phyloP scores from a whole-genome alignment of 2,113 vertebrate species.

The Poeciliopsis retropinna region DNA sequence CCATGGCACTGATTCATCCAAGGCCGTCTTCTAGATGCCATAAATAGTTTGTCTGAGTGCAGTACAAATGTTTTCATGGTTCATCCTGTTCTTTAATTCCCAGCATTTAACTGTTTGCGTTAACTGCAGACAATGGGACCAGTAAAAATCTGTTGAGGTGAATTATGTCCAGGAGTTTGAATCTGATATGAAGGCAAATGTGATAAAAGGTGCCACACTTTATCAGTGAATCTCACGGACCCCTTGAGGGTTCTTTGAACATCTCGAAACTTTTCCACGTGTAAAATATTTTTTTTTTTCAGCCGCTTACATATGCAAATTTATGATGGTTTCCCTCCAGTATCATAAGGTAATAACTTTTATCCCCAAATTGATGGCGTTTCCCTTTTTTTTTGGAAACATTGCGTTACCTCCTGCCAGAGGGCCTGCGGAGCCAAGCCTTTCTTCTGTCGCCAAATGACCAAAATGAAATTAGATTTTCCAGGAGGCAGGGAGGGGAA shows the following conservation, averaged over 20 bases:
- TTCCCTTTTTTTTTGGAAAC: slow-evolving; percentile 48
- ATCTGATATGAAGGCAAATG: neutral
- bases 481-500: slow-evolving; percentile 24
- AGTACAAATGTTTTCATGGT: neutral
- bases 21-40: neutral
- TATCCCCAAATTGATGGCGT: slow-evolving; percentile 35
- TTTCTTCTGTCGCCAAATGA: slow-evolving; percentile 59
- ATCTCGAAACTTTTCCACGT: slow-evolving; percentile 1
- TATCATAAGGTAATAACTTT: slow-evolving; percentile 41
- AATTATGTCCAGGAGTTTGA: neutral
- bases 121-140: neutral
- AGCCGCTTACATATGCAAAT: slow-evolving; percentile 10
- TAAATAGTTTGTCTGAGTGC: neutral
- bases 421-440: slow-evolving; percentile 40
- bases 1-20: neutral
- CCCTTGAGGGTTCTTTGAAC: neutral
- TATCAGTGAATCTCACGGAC: neutral
- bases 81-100: neutral
- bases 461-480: slow-evolving; percentile 58
- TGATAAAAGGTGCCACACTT: neutral
- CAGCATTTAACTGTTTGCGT: neutral
- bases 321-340: slow-evolving; percentile 28
- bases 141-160: neutral
- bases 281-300: neutral
- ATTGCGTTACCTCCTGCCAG: slow-evolving; percentile 43